Evolutionary conservation across 1,140 invertebrate genomes (phyloP).

Genomic region (Arctopsyche grandis): DNA sequence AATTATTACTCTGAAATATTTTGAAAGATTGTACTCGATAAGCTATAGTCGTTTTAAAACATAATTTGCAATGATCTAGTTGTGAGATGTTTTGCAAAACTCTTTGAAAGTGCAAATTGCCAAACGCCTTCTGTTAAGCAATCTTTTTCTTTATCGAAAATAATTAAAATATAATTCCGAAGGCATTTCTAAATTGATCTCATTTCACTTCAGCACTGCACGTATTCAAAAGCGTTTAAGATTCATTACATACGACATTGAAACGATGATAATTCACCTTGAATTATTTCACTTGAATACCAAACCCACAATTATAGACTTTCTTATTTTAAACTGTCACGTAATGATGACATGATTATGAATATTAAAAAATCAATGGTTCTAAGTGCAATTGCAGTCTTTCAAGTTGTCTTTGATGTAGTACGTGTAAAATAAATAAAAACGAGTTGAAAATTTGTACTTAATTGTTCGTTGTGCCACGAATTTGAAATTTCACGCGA

Average conservation of each 20-base stretch:
- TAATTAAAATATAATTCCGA: constrained; percentile 4
- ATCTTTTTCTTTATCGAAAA: neutral
- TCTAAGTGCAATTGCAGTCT: too few species aligned
- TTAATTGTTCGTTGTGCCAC: constrained; percentile 10
- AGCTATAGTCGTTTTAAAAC: too few species aligned
- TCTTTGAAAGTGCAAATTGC: neutral
- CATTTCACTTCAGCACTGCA: neutral
- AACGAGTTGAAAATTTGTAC: constrained; percentile 11
- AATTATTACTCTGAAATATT: too few species aligned
- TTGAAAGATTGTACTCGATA: too few species aligned
- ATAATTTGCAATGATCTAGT: neutral
- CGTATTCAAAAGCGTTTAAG: neutral
- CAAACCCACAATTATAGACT: too few species aligned
- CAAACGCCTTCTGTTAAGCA: neutral
- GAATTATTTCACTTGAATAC: too few species aligned
- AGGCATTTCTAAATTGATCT: constrained; percentile 4
- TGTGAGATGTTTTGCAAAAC: neutral
- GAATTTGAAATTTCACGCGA: constrained; percentile 12
- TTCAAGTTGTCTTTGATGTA: too few species aligned
- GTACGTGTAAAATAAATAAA: too few species aligned
- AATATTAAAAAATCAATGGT: neutral
- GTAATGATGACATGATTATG: too few species aligned
- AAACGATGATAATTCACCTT: neutral
- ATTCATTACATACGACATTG: neutral
- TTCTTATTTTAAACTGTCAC: too few species aligned